Conservation (phyloP, 2,113 vertebrate genomes). For the Tricholaema leucomelas region DNA sequence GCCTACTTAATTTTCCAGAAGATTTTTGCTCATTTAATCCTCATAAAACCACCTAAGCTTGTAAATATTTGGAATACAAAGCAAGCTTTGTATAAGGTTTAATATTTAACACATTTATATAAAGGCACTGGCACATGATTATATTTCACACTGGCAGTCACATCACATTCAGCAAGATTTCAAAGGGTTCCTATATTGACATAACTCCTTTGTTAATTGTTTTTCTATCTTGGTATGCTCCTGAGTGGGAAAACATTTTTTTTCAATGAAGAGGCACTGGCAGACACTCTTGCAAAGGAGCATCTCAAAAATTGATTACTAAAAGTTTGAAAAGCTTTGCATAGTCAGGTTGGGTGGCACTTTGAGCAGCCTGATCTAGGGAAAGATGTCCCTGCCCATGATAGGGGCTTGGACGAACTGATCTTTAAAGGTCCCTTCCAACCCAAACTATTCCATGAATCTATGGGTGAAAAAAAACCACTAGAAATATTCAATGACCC, state of each 20-base stretch:
- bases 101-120: slow-evolving; percentile 49
- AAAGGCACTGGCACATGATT: background rate
- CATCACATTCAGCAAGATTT: background rate
- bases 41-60: slow-evolving; percentile 17
- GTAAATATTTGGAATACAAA: slow-evolving; percentile 8
- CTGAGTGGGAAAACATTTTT: background rate
- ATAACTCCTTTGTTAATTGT: background rate
- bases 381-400: background rate
- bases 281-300: background rate
- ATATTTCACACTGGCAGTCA: background rate
- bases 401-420: background rate
- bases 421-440: background rate
- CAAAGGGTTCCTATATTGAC: background rate
- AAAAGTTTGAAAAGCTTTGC: background rate
- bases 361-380: background rate
- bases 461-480: background rate
- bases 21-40: slow-evolving; percentile 28
- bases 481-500: background rate
- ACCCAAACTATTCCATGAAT: background rate
- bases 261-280: background rate
- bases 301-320: background rate
- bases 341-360: background rate
- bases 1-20: background rate
- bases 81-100: slow-evolving; percentile 19
- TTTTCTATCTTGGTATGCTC: background rate